Base-by-base conservation (phyloP, 2,888 invertebrate genomes). In the Rhagophthalmus giganteus region DNA sequence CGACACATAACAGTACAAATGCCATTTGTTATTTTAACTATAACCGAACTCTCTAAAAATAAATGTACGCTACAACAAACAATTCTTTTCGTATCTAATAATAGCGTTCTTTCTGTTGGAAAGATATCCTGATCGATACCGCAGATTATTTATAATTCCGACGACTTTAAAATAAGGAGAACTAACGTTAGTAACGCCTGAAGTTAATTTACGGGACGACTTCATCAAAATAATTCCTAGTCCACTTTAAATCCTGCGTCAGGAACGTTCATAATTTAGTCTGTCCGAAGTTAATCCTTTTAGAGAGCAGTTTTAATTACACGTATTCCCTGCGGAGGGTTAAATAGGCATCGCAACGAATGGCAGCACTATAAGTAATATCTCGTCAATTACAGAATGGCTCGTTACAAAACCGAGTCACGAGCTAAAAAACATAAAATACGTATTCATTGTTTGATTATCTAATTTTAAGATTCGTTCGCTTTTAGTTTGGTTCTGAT, bases 271-370 rank as follows among this genome's bases (percentile, higher is more conserved):
- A 70, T 71, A 70, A 70, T 70, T 70, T 69, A 67, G 59, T 61
- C 68, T 67, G 69, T 69, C 68, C 69, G 59, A 64, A 65, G 64
- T 66, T 70, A 71, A 72, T 69, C 70, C 69, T 69, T 66, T 65
- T 66, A 65, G 69, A 70, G 71, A 69, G 65, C 69, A 67, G 67
- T 71, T 71, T 71, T 72, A 72, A 72, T 71, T 72, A 72, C 70
- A 66, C 61, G 67, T 65, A 68, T 68, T 68, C 70, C 69, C 68
- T 53, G 56, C 54, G 66, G 72, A 65, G 65, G 61, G 54, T 62
- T 68, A 65, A 70, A 69, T 64, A 62, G 64, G 63, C 63, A 60
- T 61, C 50, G 60, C 57, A 64, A 64, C 59, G n/a, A n/a, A n/a
- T n/a, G 50, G 34, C 54, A 46, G 59, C 54, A 48, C 54, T 47